phyloP scores from a whole-genome alignment of 2,797 vertebrate genomes.

The Poeciliopsis paucimaculata region DNA sequence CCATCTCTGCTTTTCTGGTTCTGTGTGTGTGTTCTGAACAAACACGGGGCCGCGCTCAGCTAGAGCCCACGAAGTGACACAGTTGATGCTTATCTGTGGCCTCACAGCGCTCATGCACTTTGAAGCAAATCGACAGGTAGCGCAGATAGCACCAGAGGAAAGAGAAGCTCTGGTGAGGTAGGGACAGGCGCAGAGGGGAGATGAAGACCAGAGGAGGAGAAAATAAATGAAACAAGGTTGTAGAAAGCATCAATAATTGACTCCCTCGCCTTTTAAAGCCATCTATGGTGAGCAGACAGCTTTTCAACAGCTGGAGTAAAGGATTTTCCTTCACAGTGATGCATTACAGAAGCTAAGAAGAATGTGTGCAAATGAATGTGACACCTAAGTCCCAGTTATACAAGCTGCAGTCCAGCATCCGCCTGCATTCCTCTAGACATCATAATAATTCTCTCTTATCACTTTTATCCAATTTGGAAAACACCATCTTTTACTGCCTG shows the following conservation, averaged over 20 bases:
- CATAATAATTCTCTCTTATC: slow-evolving; percentile 7
- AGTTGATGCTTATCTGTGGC: slow-evolving; percentile 63
- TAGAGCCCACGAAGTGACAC: slow-evolving; percentile 58
- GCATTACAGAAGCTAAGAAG: slow-evolving; percentile 35
- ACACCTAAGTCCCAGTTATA: slow-evolving; percentile 21
- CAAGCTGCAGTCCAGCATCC: slow-evolving; percentile 5
- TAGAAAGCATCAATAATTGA: slow-evolving; percentile 70
- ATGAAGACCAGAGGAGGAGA: neutral
- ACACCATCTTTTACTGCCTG: neutral
- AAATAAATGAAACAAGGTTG: slow-evolving; percentile 18
- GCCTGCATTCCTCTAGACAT: neutral
- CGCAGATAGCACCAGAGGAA: slow-evolving; percentile 28
- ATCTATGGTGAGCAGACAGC: slow-evolving; percentile 44
- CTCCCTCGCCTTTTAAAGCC: slow-evolving; percentile 52
- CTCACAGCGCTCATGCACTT: slow-evolving; percentile 29
- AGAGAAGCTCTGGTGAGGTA: slow-evolving; percentile 28
- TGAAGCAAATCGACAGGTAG: slow-evolving; percentile 33
- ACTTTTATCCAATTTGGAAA: slow-evolving; percentile 2
- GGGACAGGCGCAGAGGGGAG: slow-evolving; percentile 6
- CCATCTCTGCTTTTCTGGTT: slow-evolving; percentile 18
- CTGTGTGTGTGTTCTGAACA: slow-evolving; percentile 24
- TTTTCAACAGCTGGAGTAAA: slow-evolving; percentile 47
- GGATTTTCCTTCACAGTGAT: slow-evolving; percentile 36
- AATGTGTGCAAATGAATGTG: slow-evolving; percentile 35
- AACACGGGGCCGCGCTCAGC: slow-evolving; percentile 53